A percentile compares a stretch with the other conserved stretches of the same genome.
These are phyloP conservation scores for Protodeltote pygarga DNA, from an alignment of 2,888 invertebrate genomes.

Conservation along the genomic window DNA sequence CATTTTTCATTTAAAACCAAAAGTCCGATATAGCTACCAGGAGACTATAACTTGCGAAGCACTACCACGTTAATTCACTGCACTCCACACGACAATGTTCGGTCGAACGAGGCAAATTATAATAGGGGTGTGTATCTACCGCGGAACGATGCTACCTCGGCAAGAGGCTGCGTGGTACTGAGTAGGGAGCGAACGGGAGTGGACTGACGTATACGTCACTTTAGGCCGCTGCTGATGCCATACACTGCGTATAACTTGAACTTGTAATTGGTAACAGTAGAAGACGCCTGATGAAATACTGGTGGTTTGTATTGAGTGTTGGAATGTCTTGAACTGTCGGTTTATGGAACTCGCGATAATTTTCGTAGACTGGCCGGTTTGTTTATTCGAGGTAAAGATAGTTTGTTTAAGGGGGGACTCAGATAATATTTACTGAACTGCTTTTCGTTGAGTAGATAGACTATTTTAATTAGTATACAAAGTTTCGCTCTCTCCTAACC, in stretches of 20 bases:
- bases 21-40: slow-evolving; percentile 46
- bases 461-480: no score
- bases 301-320: slow-evolving; percentile 13
- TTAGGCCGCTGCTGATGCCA: slow-evolving; percentile 52
- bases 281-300: slow-evolving; percentile 22
- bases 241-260: slow-evolving; percentile 62
- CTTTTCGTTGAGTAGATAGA: no score
- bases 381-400: no score
- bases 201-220: slow-evolving; percentile 67
- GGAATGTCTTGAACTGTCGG: slow-evolving; percentile 1
- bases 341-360: not conserved
- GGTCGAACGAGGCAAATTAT: slow-evolving; percentile 34
- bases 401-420: no score
- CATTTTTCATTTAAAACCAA: slow-evolving; percentile 58
- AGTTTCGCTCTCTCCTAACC: no score
- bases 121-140: slow-evolving; percentile 34
- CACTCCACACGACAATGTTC: slow-evolving; percentile 71
- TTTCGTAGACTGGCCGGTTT: no score
- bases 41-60: slow-evolving; percentile 48
- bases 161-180: slow-evolving; percentile 82
- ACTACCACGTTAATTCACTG: slow-evolving; percentile 70
- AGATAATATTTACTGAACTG: no score
- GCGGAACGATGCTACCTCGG: slow-evolving; percentile 60
- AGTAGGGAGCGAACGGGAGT: slow-evolving; percentile 68
- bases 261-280: slow-evolving; percentile 39